Evolutionary conservation across 92 coral and sea anemone species (phyloP), one percentile per base, ranked within the genome.

Genomic region (Plumapathes pennacea): DNA sequence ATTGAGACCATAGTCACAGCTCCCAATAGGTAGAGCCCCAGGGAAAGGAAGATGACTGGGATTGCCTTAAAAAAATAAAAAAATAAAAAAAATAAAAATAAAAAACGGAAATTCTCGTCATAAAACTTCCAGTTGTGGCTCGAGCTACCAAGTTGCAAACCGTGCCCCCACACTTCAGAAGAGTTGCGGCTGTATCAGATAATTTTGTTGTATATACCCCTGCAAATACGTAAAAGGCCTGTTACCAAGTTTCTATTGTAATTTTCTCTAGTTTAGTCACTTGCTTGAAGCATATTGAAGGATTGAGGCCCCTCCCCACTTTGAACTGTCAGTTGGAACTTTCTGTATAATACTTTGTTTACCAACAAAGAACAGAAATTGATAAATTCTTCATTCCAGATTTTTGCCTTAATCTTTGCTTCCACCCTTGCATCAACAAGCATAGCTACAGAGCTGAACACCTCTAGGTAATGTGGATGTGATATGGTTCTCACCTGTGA

Each of bases 81-180:
- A n/a, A n/a, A n/a, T n/a, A n/a, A n/a, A n/a, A n/a, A n/a, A n/a
- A n/a, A n/a, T n/a, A n/a, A n/a, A n/a, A n/a, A n/a, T n/a, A n/a
- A n/a, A n/a, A 50, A 42, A n/a, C 77, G 53, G 12, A 76, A 68
- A 53, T 50, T 68, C 23, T 68, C 57, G 25, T 78, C 79, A 32
- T 62, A 69, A 56, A 60, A 70, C 50, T 60, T 44, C 79, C 85
- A 78, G 33, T 69, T 69, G 15, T 52, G 60, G 59, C 77, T 27
- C 56, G 52, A 4, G 53, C 0, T 10, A 72, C 67, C 3, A 78
- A 44, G 44, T 78, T 62, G 27, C 73, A 38, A 1, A 70, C 49
- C 24, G n/a, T 70, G 12, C 46, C 45, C 14, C 83, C 67, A 60
- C 52, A 59, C 31, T 76, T 66, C 83, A 76, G 66, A 4, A 71